Conservation (phyloP, 2,797 vertebrate species). For the Momotus momota region DNA sequence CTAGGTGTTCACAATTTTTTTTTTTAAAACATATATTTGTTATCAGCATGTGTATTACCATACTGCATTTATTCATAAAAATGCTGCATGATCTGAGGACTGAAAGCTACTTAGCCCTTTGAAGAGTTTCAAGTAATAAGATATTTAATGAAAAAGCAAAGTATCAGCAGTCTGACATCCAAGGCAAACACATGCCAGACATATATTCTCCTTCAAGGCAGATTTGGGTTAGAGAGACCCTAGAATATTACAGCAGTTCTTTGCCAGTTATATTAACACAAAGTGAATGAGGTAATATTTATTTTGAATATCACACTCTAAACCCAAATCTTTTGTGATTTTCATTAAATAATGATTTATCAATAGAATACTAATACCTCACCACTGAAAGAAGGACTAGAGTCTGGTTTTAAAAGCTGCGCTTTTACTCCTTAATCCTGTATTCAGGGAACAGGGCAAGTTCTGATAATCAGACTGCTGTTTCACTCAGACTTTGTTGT, state of each 20-base stretch:
- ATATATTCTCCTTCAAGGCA: not conserved
- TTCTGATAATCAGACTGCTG: slow-evolving; percentile 73
- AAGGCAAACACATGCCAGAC: not conserved
- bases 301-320: not conserved
- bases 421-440: slow-evolving; percentile 46
- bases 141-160: slow-evolving; percentile 45
- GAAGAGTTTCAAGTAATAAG: slow-evolving; percentile 41
- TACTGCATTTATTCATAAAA: slow-evolving; percentile 52
- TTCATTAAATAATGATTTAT: not conserved
- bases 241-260: not conserved
- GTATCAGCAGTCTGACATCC: slow-evolving; percentile 11
- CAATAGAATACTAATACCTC: not conserved
- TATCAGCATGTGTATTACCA: slow-evolving; percentile 30
- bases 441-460: slow-evolving; percentile 63
- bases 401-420: slow-evolving; percentile 58
- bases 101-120: slow-evolving; percentile 48
- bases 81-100: slow-evolving; percentile 13
- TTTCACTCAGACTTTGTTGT: slow-evolving; percentile 62
- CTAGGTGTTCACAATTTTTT: not conserved
- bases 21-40: not conserved
- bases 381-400: not conserved
- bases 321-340: not conserved
- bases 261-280: not conserved
- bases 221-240: not conserved
- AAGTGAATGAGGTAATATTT: not conserved